Percentiles rank a stretch among this genome's conserved stretches.
Evolutionary conservation across 2,797 vertebrate genomes (phyloP).

Genomic region (Lindbergichthys nudifrons): DNA sequence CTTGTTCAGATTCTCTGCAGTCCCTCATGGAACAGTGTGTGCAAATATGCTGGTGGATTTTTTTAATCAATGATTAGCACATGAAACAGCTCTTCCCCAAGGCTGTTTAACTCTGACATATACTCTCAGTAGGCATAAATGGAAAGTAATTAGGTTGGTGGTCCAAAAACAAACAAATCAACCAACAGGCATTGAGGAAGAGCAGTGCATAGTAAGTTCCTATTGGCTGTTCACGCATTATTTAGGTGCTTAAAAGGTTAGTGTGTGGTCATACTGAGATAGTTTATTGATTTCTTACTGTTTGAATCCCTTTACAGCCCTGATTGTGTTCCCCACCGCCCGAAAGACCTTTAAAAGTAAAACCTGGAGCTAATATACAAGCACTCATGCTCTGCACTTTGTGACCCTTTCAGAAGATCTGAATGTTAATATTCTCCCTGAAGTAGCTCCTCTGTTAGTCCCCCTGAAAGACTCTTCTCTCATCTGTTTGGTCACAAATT

Average conservation of each 20-base stretch:
- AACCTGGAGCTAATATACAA: slow-evolving; percentile 21
- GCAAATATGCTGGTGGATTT: slow-evolving; percentile 55
- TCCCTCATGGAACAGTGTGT: slow-evolving; percentile 38
- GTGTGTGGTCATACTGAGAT: slow-evolving; percentile 60
- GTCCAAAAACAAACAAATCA: slow-evolving; percentile 59
- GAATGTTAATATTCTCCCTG: slow-evolving; percentile 27
- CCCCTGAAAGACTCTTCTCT: slow-evolving; percentile 15
- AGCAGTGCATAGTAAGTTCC: slow-evolving; percentile 23
- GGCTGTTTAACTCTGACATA: slow-evolving; percentile 61
- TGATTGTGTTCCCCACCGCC: slow-evolving; percentile 23
- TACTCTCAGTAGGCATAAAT: slow-evolving; percentile 51
- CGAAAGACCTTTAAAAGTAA: slow-evolving; percentile 47
- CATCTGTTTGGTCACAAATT: slow-evolving; percentile 22
- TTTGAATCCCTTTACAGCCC: slow-evolving; percentile 57
- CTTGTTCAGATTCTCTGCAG: slow-evolving; percentile 41
- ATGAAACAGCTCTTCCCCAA: slow-evolving; percentile 48
- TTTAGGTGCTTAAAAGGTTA: slow-evolving; percentile 50
- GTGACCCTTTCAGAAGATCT: slow-evolving; percentile 21
- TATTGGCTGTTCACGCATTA: slow-evolving; percentile 48
- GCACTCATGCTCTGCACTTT: slow-evolving; percentile 12
- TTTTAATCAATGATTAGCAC: slow-evolving; percentile 66
- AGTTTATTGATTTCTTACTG: slow-evolving; percentile 70
- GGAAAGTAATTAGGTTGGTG: slow-evolving; percentile 64
- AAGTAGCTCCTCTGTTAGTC: slow-evolving; percentile 15
- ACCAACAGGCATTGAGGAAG: slow-evolving; percentile 49